A percentile compares a stretch with the other conserved stretches of the same genome.
Conservation (phyloP, 1,140 invertebrate species). For the Pachyrhynchus sulphureomaculatus region DNA sequence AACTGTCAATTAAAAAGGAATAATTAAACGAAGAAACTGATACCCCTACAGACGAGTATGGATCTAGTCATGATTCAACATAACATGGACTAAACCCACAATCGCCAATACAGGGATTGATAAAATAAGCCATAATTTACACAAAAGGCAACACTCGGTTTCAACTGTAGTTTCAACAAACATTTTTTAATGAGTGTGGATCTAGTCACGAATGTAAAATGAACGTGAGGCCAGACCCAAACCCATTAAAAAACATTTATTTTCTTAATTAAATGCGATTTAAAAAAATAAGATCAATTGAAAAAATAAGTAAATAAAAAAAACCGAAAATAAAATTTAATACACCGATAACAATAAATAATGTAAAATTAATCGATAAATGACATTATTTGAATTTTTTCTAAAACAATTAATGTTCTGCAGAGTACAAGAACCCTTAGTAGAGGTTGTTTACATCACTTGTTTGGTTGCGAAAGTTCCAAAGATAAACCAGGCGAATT, state of each 20-base stretch:
- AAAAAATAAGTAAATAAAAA: background rate
- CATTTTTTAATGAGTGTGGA: constrained; percentile 78
- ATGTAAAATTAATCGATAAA: too few species aligned
- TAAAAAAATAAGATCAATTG: too few species aligned
- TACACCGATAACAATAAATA: too few species aligned
- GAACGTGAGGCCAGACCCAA: constrained; percentile 69
- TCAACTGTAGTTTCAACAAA: constrained; percentile 9
- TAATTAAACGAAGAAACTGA: background rate
- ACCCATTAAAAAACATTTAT: constrained; percentile 60
- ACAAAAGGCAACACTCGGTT: background rate
- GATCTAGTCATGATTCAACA: constrained; percentile 73
- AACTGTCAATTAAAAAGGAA: too few species aligned
- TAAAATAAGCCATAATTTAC: background rate
- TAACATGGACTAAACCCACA: constrained; percentile 75
- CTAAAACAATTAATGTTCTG: too few species aligned
- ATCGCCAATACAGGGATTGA: constrained; percentile 64
- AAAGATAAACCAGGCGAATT: too few species aligned
- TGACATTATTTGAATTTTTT: too few species aligned
- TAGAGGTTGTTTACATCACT: too few species aligned
- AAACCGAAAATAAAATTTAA: background rate
- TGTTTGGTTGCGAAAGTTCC: too few species aligned
- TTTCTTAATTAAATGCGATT: constrained; percentile 14
- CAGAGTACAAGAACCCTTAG: too few species aligned
- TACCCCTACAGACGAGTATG: constrained; percentile 75
- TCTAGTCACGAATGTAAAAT: constrained; percentile 72